Percentiles rank a stretch among this genome's conserved stretches.
Evolutionary conservation across 2,113 vertebrate genomes (phyloP).

Genomic region (Thinocorus orbignyianus): DNA sequence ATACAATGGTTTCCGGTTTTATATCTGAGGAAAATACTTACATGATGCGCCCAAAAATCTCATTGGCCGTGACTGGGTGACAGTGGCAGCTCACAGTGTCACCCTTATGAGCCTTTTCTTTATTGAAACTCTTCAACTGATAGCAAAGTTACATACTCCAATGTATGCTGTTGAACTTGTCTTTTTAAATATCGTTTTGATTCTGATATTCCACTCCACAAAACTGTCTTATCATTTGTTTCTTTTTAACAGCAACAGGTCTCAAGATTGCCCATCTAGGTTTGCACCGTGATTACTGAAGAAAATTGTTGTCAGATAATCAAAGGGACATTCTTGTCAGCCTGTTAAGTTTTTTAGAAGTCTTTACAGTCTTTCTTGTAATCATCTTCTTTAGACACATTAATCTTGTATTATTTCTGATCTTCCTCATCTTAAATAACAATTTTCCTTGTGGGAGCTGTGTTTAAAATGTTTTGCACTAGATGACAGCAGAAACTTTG

Average conservation of each 20-base stretch:
- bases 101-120: neutral
- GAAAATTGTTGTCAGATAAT: neutral
- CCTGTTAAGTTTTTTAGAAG: neutral
- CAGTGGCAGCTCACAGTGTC: neutral
- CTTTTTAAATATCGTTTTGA: neutral
- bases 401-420: neutral
- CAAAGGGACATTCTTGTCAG: neutral
- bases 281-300: neutral
- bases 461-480: neutral
- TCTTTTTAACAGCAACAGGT: neutral
- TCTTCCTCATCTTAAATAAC: neutral
- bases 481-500: neutral
- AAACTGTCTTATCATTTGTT: neutral
- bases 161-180: neutral
- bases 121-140: neutral
- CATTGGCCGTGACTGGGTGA: neutral
- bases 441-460: neutral
- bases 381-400: neutral
- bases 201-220: neutral
- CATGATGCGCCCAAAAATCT: neutral
- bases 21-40: neutral
- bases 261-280: neutral
- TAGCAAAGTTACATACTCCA: neutral
- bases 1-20: neutral
- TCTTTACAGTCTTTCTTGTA: neutral